Percentiles rank a stretch among this genome's conserved stretches.
Evolutionary conservation across 2,113 vertebrate genomes (phyloP).

Genomic region (Salvelinus sp.): DNA sequence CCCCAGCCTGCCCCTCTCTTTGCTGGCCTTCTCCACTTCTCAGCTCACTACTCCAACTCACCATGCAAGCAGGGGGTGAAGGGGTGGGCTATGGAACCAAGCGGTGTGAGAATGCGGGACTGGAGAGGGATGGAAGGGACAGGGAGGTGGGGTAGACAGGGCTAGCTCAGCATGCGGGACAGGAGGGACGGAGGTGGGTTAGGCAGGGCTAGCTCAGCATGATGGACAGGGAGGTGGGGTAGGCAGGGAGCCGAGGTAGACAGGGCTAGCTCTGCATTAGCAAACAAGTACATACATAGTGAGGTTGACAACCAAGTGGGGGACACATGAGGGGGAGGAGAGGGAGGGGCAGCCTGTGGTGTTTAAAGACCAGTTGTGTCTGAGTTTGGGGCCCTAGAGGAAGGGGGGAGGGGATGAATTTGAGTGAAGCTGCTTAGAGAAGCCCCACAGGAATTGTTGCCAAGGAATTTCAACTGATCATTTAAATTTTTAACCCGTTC

Average conservation of each 20-base stretch:
- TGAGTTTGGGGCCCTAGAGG: slow-evolving; percentile 44
- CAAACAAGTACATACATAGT: slow-evolving; percentile 72
- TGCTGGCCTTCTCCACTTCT: slow-evolving; percentile 48
- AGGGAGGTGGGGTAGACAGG: not conserved
- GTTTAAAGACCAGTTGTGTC: slow-evolving; percentile 54
- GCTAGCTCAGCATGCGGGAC: too few species aligned
- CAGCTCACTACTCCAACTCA: slow-evolving; percentile 28
- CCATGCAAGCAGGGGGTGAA: not conserved
- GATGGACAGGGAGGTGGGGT: slow-evolving; percentile 38
- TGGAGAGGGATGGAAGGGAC: not conserved
- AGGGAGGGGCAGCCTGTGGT: slow-evolving; percentile 35
- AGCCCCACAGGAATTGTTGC: slow-evolving; percentile 45
- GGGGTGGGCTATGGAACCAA: slow-evolving; percentile 43
- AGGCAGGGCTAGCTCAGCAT: not conserved
- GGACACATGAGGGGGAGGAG: not conserved
- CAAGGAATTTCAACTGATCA: slow-evolving; percentile 56
- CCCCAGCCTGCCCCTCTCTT: slow-evolving; percentile 44
- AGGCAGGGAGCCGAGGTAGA: too few species aligned
- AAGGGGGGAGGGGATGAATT: slow-evolving; percentile 44
- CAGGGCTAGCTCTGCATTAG: not conserved
- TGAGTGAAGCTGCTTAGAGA: slow-evolving; percentile 30
- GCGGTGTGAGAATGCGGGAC: slow-evolving; percentile 50
- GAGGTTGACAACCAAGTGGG: slow-evolving; percentile 51
- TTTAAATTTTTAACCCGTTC: not conserved
- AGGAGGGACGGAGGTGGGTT: too few species aligned